A percentile compares a stretch with the other conserved stretches of the same genome.
Evolutionary conservation across 2,113 vertebrate species (phyloP).

Genomic region (Elachura formosa): DNA sequence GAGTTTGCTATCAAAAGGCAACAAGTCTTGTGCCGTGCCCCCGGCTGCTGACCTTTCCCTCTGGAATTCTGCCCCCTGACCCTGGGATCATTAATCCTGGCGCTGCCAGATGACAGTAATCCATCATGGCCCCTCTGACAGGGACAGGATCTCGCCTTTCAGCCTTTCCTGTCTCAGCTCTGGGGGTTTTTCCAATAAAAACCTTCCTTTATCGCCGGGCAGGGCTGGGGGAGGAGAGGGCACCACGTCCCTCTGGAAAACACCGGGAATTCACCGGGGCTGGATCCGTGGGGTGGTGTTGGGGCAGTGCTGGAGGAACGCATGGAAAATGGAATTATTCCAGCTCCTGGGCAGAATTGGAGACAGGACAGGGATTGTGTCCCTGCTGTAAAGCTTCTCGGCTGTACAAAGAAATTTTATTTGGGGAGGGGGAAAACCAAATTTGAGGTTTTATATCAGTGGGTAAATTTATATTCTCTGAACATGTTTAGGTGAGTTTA

Average conservation of each 20-base stretch:
- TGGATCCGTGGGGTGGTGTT: rapidly evolving
- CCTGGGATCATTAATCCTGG: conserved; percentile 77
- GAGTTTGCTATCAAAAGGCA: conserved; percentile 74
- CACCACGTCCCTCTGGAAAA: background rate
- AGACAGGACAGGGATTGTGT: no score
- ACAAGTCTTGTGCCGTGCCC: conserved; percentile 71
- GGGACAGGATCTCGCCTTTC: conserved; percentile 58
- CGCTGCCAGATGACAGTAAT: conserved; percentile 81
- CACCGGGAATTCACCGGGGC: background rate
- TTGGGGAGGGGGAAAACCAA: rapidly evolving
- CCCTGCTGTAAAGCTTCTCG: background rate
- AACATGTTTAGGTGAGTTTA: no score
- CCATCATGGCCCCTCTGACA: conserved; percentile 77
- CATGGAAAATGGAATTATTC: background rate
- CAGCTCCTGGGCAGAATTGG: background rate
- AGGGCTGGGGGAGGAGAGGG: conserved; percentile 25
- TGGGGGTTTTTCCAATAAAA: conserved; percentile 65
- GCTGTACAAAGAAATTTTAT: background rate
- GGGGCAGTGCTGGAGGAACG: background rate
- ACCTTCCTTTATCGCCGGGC: background rate
- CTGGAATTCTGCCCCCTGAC: conserved; percentile 80
- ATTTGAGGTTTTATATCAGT: background rate
- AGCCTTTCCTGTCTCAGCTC: conserved; percentile 60
- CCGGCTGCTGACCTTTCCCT: conserved; percentile 74
- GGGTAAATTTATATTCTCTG: background rate